Conservation (phyloP, 2,797 vertebrate genomes). For the Hylomyscus alleni region DNA sequence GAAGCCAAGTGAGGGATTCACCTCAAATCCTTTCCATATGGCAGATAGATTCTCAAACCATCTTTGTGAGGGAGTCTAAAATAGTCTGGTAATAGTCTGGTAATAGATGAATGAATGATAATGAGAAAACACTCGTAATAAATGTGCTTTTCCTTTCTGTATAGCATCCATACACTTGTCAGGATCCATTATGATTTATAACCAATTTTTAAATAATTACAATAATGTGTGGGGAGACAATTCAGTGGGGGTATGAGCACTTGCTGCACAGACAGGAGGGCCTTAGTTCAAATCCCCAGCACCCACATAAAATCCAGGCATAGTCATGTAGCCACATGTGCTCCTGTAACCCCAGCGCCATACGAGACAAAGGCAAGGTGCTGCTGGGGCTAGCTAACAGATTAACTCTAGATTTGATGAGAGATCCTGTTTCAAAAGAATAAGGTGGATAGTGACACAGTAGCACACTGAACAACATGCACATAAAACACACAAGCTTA, state of each 20-base stretch:
- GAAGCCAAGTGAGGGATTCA: constrained; percentile 56
- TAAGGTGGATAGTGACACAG: not conserved
- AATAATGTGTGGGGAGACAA: not conserved
- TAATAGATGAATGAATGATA: not conserved
- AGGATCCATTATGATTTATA: constrained; percentile 1
- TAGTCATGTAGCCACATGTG: not conserved
- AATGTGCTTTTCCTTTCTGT: not conserved
- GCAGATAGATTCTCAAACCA: constrained; percentile 58
- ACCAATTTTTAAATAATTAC: constrained; percentile 24
- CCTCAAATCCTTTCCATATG: constrained; percentile 42
- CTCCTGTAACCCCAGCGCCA: not conserved
- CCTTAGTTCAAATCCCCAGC: not conserved
- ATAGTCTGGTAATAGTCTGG: constrained; percentile 45
- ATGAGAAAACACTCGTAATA: not conserved
- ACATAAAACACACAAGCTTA: too few species aligned
- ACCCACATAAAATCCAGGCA: not conserved
- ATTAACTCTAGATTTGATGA: not conserved
- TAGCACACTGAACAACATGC: not conserved
- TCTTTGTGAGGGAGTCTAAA: not conserved
- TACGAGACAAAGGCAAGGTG: not conserved
- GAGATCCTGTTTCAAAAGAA: not conserved
- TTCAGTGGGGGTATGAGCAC: not conserved
- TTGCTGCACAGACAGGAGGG: not conserved
- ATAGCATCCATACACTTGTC: not conserved
- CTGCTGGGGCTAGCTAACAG: not conserved